Evolutionary conservation across 2,113 vertebrate species (phyloP), one percentile per base, ranked within the genome.

Genomic region (Lepidiolamprologus cunningtoni): DNA sequence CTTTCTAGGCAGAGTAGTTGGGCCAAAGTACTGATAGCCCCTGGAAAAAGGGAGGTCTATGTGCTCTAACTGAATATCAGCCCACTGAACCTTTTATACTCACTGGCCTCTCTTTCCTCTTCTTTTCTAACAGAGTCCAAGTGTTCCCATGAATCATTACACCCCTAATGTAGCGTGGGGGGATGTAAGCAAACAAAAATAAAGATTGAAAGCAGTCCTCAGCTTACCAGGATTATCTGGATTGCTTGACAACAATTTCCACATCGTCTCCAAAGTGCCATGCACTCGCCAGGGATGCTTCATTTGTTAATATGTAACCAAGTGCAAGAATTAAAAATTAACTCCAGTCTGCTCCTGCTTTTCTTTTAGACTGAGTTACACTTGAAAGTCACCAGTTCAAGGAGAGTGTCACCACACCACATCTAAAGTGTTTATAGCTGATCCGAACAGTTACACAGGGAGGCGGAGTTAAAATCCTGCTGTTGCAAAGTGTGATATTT

Each of bases 111-210:
- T 35, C 8, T 83, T 76, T 86, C 71, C 80, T 81, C 81, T 68
- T 52, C 71, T 83, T 83, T 87, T 80, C 11, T 47, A 55, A 73
- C 35, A 84, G 28, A 17, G 84, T 82, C 53, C 8, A 21, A 79
- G 58, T 79, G 40, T 79, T 91, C 73, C 85, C 73, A 80, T 86
- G 84, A 91, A 68, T 71, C 86, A 88, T 87, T 93, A 54, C 73
- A 80, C 76, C 37, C 17, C 82, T 84, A 89, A 94, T 87, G 88
- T 91, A 86, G 90, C 73, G 2, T 81, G 45, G 71, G 40, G 35
- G 13, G n/a, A 85, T 81, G 83, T 82, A 21, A 84, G 54, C 83
- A 91, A 89, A 87, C 68, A 91, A 55, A 52, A 63, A 33, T 45
- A 47, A 23, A 33, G 42, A 17, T 45, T 12, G 52, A 35, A 52